Conservation (phyloP, 1,140 invertebrate genomes). For the Lepidurus apus region DNA sequence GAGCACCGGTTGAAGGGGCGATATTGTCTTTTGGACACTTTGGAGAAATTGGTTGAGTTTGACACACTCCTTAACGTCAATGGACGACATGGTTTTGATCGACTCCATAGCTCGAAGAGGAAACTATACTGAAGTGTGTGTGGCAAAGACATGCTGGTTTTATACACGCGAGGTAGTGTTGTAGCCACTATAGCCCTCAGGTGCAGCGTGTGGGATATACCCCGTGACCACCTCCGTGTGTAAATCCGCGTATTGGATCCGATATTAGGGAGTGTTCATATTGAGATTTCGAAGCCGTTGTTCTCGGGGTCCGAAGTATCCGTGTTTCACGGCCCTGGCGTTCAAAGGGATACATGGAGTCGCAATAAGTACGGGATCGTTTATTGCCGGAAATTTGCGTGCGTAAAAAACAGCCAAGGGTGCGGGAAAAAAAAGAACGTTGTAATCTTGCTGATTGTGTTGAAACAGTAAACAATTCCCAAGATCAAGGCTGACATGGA, state of each 20-base stretch:
- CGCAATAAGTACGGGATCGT: not conserved
- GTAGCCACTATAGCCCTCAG: not conserved
- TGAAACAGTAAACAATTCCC: not conserved
- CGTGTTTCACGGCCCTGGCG: too few species aligned
- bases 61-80: not conserved
- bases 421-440: not conserved
- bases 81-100: not conserved
- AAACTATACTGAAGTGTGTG: not conserved
- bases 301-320: too few species aligned
- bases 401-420: not conserved
- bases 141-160: not conserved
- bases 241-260: slow-evolving; percentile 7
- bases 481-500: not conserved
- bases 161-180: not conserved
- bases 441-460: not conserved
- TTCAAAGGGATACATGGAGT: not conserved
- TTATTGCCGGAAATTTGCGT: not conserved
- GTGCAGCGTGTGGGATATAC: not conserved
- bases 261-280: not conserved
- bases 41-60: not conserved
- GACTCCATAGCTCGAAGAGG: not conserved
- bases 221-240: not conserved
- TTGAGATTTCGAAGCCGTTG: too few species aligned
- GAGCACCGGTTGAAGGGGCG: not conserved
- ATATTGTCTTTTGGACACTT: not conserved